Conservation (phyloP, 2,113 vertebrate genomes). For the Tamias sibiricus region DNA sequence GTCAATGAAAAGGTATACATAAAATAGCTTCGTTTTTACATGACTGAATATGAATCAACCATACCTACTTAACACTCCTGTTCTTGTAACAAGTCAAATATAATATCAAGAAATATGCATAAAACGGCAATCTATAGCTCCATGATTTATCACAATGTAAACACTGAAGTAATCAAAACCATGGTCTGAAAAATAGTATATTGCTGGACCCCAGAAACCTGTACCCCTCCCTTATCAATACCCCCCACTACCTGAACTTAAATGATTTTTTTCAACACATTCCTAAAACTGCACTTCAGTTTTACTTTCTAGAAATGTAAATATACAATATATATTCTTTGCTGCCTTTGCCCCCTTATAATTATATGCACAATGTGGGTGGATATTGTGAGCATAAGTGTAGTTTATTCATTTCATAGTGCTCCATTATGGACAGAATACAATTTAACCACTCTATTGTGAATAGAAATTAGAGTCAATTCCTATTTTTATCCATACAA, state of each 20-base stretch:
- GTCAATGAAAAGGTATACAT: not conserved
- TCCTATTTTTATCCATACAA: conserved; percentile 10
- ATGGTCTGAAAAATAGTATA: not conserved
- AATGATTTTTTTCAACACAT: not conserved
- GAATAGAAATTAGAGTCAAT: not conserved
- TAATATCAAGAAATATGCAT: not conserved
- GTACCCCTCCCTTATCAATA: not conserved
- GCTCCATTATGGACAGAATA: not conserved
- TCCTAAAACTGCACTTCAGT: not conserved
- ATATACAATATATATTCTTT: not conserved
- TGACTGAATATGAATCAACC: not conserved
- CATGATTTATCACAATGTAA: not conserved
- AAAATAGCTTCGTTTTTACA: not conserved
- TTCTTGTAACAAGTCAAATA: not conserved
- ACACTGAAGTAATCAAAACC: not conserved
- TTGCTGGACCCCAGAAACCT: not conserved
- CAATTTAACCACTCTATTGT: not conserved
- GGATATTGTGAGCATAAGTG: not conserved
- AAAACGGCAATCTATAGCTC: not conserved
- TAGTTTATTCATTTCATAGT: not conserved
- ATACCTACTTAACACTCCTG: not conserved
- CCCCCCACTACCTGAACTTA: not conserved
- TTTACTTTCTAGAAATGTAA: conserved; percentile 12
- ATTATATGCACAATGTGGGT: not conserved
- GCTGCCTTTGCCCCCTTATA: not conserved